Base-by-base conservation (phyloP, 2,888 invertebrate genomes). In the Drosophila ustulata region DNA sequence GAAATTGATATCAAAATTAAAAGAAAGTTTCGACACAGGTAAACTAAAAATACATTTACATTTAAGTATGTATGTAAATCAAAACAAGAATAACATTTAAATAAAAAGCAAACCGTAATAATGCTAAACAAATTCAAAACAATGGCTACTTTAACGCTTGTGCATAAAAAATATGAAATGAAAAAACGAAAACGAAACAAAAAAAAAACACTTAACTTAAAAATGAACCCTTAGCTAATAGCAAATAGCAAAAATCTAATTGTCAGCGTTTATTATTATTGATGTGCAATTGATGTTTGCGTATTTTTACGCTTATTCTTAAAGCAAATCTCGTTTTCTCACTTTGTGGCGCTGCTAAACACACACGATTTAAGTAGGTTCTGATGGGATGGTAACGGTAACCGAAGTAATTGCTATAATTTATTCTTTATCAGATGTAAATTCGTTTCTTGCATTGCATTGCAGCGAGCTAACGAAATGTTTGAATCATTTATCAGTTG, bases 1-100 rank as follows among this genome's bases (percentile, higher is more conserved):
- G 66, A 71, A 80, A 88, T 80, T 82, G 66, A 86, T 83, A 88
- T 83, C 89, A 83, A 83, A 88, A 88, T 74, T 82, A 63, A 80
- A 66, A 46, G 69, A 47, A 71, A 66, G 81, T 80, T 87, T 88
- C 71, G 89, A 89, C 84, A 88, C 81, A 75, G 78, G 76, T 75
- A 77, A 86, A 66, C 46, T 51, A 73, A 71, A 85, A 79, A 82
- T 79, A 72, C 76, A 85, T 82, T 82, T 85, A 71, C 62, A 64
- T 67, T 67, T 68, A 66, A 68, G 55, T 45, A 63, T 51, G 59
- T 61, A 69, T 81, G 80, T 65, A 79, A 66, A 78, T 83, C 63
- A 61, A 74, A 59, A 65, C 50, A 49, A 55, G 55, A 63, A 63
- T n/a, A 30, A 46, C 63, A 58, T 49, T 13, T 58, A 58, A 51